Evolutionary conservation across 2,888 invertebrate genomes (phyloP).

Genomic region (Melieria picta): DNA sequence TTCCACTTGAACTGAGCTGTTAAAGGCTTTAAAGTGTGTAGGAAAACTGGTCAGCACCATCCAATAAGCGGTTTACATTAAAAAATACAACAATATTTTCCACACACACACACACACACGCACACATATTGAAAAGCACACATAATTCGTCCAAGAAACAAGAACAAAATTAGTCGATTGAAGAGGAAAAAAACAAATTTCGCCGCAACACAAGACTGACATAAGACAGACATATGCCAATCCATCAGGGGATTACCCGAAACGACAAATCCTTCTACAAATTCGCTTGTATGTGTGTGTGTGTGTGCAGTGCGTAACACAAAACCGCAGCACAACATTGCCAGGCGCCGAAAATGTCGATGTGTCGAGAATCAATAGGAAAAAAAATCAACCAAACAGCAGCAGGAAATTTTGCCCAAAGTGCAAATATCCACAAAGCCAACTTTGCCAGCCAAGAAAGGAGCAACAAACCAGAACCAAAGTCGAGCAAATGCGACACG

Average conservation of each 20-base stretch:
- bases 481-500: not conserved
- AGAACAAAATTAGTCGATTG: not conserved
- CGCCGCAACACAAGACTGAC: slow-evolving; percentile 10
- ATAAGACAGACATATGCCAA: slow-evolving; percentile 17
- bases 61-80: too few species aligned
- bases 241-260: slow-evolving; percentile 15
- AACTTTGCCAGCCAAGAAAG: not conserved
- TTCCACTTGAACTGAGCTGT: too few species aligned
- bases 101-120: too few species aligned
- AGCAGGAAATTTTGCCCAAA: not conserved
- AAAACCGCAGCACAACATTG: not conserved
- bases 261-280: not conserved
- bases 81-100: too few species aligned
- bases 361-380: not conserved
- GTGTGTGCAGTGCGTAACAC: not conserved
- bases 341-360: not conserved
- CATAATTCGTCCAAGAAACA: not conserved
- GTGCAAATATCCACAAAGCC: not conserved
- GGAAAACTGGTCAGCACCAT: too few species aligned
- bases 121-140: too few species aligned
- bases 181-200: not conserved
- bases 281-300: too few species aligned
- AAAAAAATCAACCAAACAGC: not conserved
- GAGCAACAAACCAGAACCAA: not conserved
- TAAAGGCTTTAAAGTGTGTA: too few species aligned